phyloP scores from a whole-genome alignment of 2,797 vertebrate species.

The Coreius guichenoti region DNA sequence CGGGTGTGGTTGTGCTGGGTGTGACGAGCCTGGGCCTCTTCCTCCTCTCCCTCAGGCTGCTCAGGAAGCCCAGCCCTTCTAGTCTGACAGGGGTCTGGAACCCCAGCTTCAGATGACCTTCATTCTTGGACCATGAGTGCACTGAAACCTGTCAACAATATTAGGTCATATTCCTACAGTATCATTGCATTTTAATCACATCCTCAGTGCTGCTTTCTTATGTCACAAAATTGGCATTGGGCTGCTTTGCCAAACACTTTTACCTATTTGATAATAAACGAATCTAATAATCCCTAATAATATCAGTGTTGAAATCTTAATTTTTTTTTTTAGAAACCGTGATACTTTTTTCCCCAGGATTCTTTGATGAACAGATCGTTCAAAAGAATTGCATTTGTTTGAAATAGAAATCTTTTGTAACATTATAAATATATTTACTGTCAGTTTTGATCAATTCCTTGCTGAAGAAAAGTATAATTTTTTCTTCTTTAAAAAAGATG shows the following conservation, averaged over 20 bases:
- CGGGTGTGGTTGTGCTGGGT: constrained; percentile 87
- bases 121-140: not conserved
- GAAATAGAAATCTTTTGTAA: not conserved
- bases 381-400: not conserved
- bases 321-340: not conserved
- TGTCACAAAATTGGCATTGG: not conserved
- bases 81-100: constrained; percentile 80
- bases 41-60: constrained; percentile 83
- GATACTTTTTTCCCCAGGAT: too few relatives aligned
- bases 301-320: not conserved
- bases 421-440: not conserved
- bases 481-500: not conserved
- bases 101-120: constrained; percentile 84
- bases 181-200: not conserved
- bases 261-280: not conserved
- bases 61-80: constrained; percentile 80
- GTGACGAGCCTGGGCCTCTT: constrained; percentile 84
- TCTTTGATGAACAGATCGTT: not conserved
- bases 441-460: not conserved
- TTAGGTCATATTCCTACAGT: not conserved
- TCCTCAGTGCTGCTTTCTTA: not conserved
- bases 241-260: not conserved
- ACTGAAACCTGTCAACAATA: not conserved
- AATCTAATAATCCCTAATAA: constrained; percentile 9
- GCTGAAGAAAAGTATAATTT: too few relatives aligned